Evolutionary conservation across 2,113 vertebrate species (phyloP).

Genomic region (Paratilapia polleni): DNA sequence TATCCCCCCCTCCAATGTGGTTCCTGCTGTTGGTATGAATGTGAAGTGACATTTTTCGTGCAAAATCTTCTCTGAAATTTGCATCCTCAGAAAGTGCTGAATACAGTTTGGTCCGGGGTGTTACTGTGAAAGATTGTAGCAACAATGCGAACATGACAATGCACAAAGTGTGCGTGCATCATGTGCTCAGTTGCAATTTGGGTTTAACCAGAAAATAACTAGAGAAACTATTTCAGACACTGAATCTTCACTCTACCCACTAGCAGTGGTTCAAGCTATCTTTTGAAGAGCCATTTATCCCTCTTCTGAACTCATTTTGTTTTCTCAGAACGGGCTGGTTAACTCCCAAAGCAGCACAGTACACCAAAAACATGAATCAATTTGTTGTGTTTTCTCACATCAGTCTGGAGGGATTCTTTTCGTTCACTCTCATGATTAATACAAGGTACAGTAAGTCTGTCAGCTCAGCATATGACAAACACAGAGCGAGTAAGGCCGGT

Average conservation of each 20-base stretch:
- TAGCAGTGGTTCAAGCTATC: neutral
- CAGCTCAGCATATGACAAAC: conserved; percentile 36
- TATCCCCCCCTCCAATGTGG: too few relatives aligned
- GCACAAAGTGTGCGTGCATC: neutral
- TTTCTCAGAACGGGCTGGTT: neutral
- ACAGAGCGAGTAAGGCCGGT: neutral
- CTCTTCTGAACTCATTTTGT: neutral
- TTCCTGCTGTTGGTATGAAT: neutral
- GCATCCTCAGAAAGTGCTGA: neutral
- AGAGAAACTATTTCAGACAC: neutral
- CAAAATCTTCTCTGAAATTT: neutral
- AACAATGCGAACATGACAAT: neutral
- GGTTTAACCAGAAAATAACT: neutral
- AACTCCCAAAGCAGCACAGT: neutral
- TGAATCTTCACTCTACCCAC: neutral
- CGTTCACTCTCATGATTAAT: conserved; percentile 32
- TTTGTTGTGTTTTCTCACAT: conserved; percentile 6
- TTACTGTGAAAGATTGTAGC: conserved; percentile 12
- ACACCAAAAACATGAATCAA: neutral
- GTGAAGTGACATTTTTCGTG: conserved; percentile 14
- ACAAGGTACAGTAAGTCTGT: conserved; percentile 38
- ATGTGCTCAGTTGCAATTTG: neutral
- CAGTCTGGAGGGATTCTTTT: neutral
- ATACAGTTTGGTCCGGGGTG: neutral
- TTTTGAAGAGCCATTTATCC: neutral